A percentile compares a stretch with the other conserved stretches of the same genome.
These are phyloP conservation scores for Istiophorus platypterus DNA, from an alignment of 2,113 vertebrate species.

Conservation along the genomic window DNA sequence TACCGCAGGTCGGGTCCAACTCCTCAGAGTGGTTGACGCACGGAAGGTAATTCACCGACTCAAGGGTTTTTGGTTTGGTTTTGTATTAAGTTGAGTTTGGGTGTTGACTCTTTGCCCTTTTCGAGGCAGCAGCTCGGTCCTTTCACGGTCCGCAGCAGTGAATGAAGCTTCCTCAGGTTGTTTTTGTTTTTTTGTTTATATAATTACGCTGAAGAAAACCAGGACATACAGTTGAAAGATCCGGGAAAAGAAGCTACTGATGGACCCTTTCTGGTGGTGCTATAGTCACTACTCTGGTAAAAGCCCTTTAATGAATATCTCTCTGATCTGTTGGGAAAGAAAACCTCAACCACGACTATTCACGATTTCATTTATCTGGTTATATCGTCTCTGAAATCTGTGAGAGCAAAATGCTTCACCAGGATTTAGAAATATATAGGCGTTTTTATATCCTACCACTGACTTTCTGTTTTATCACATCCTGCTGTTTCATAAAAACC, in stretches of 20 bases:
- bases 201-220: no score
- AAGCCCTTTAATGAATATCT: background rate
- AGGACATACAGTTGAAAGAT: background rate
- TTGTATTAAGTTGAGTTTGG: no score
- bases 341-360: background rate
- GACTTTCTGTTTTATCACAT: no score
- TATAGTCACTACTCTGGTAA: background rate
- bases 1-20: no score
- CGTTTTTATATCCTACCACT: background rate
- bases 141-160: background rate
- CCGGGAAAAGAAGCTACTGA: no score
- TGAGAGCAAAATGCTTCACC: background rate
- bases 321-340: background rate
- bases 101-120: no score
- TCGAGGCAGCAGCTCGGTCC: no score
- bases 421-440: background rate
- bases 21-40: background rate
- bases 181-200: no score
- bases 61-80: no score
- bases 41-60: background rate
- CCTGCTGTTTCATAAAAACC: background rate
- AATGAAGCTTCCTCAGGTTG: no score
- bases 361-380: no score
- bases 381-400: background rate
- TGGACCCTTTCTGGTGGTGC: background rate